Conservation (phyloP, 2,113 vertebrate genomes). For the Camelus bactrianus region DNA sequence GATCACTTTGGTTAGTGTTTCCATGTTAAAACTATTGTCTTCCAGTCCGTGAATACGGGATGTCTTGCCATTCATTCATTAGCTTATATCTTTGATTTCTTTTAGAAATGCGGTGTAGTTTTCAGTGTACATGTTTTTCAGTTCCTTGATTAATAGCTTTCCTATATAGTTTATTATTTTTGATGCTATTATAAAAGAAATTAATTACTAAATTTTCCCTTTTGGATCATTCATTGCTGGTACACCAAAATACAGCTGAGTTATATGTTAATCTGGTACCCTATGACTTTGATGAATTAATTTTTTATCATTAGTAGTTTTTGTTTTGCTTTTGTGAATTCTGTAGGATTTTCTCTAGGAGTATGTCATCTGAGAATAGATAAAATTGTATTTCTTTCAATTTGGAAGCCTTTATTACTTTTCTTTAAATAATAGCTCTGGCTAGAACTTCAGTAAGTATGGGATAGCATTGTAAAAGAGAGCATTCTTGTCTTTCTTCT, state of each 20-base stretch:
- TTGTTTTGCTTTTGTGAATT: neutral
- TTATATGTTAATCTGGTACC: neutral
- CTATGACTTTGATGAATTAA: neutral
- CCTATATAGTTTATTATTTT: neutral
- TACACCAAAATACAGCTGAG: neutral
- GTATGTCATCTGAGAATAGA: neutral
- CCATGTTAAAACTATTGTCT: neutral
- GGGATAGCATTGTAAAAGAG: neutral
- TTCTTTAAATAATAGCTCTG: neutral
- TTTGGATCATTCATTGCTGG: neutral
- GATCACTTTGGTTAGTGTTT: neutral
- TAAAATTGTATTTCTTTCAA: neutral
- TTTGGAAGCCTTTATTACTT: neutral
- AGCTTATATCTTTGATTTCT: neutral
- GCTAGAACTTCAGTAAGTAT: neutral
- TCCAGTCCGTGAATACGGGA: neutral
- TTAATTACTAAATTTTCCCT: neutral
- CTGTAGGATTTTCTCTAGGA: neutral
- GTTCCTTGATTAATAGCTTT: neutral
- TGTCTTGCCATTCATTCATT: neutral
- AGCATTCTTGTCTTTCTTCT: neutral
- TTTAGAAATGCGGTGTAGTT: neutral
- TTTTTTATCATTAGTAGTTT: neutral
- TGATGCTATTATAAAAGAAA: neutral
- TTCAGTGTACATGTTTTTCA: neutral